Conservation (phyloP, 2,797 vertebrate species). For the Trachops cirrhosus region DNA sequence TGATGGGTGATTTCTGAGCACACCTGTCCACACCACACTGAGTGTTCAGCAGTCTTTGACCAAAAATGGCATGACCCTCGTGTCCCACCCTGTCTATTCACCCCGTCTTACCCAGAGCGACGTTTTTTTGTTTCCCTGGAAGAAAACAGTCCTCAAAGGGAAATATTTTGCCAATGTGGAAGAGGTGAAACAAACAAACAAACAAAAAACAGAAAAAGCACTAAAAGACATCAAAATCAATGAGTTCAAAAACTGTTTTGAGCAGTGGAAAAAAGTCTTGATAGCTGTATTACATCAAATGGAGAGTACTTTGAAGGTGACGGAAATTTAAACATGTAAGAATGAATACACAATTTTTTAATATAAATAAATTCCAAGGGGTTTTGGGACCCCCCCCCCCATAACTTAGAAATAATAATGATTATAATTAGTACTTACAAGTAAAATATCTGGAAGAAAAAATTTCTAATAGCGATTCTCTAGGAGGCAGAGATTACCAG, state of each 20-base stretch:
- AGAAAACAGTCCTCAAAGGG: neutral
- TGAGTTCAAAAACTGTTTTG: neutral
- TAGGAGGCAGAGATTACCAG: neutral
- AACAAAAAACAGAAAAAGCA: neutral
- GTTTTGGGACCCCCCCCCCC: too few relatives aligned
- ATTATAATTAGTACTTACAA: neutral
- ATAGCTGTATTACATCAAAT: neutral
- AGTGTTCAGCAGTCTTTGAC: neutral
- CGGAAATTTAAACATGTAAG: neutral
- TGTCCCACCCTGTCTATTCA: neutral
- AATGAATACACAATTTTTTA: neutral
- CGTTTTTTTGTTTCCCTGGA: neutral
- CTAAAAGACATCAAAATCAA: neutral
- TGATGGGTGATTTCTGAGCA: neutral
- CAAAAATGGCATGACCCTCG: neutral
- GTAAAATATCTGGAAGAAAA: conserved; percentile 19
- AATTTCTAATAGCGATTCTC: neutral
- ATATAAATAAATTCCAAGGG: neutral
- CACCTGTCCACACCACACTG: neutral
- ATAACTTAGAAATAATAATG: neutral
- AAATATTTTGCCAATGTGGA: neutral
- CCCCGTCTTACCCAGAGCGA: neutral
- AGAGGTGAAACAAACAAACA: neutral
- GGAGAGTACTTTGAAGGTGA: neutral
- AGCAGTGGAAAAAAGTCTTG: neutral